phyloP scores from a whole-genome alignment of 1,140 invertebrate genomes.

The Belonocnema kinseyi region DNA sequence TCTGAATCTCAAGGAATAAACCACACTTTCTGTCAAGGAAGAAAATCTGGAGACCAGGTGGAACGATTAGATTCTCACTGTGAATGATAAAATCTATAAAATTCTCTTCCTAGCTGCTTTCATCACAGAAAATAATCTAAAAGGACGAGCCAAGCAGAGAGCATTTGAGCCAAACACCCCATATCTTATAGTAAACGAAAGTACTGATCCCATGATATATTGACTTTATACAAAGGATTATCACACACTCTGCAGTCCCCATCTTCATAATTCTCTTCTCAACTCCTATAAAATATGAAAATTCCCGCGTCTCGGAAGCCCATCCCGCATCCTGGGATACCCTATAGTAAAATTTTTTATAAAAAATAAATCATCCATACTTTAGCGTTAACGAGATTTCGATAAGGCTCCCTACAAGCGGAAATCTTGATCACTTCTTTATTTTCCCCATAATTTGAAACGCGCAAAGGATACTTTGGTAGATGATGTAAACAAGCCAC shows the following conservation, averaged over 20 bases:
- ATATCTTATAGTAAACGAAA: slow-evolving; percentile 27
- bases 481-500: slow-evolving; percentile 28
- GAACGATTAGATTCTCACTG: neutral
- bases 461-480: slow-evolving; percentile 25
- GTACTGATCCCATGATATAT: slow-evolving; percentile 15
- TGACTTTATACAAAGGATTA: slow-evolving; percentile 21
- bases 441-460: neutral
- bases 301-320: slow-evolving; percentile 11
- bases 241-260: slow-evolving; percentile 13
- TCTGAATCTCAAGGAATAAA: neutral
- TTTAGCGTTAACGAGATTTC: neutral
- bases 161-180: slow-evolving; percentile 20
- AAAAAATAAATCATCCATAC: slow-evolving; percentile 20
- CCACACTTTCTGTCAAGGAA: neutral
- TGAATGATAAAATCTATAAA: slow-evolving; percentile 10
- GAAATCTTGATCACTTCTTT: slow-evolving; percentile 22
- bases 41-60: neutral
- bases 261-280: slow-evolving; percentile 20
- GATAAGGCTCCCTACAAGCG: neutral
- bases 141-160: slow-evolving; percentile 2
- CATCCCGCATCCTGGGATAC: slow-evolving; percentile 13
- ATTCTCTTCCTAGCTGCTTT: slow-evolving; percentile 1
- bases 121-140: slow-evolving; percentile 28
- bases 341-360: neutral
- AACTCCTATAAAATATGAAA: slow-evolving; percentile 22